Conservation (phyloP, 1,140 invertebrate genomes). For the Lanistes nyassanus region DNA sequence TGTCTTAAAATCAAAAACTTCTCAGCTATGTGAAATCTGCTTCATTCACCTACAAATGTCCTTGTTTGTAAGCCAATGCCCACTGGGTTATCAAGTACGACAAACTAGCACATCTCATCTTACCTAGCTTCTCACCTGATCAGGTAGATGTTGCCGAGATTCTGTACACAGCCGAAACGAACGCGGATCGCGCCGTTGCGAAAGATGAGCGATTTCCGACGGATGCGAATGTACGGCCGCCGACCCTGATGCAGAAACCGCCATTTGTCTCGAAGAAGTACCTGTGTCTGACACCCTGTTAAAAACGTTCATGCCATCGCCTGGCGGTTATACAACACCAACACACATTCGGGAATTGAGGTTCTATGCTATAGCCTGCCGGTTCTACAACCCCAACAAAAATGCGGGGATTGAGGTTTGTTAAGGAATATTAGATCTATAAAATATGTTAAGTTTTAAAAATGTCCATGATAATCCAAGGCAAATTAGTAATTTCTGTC, state of each 20-base stretch:
- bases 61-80: neutral
- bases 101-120: neutral
- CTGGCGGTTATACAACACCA: too few species aligned
- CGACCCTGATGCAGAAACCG: constrained; percentile 32
- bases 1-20: too few species aligned
- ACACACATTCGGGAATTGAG: too few species aligned
- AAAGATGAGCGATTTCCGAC: constrained; percentile 36
- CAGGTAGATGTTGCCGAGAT: constrained; percentile 44
- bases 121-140: constrained; percentile 32
- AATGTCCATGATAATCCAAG: too few species aligned
- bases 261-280: constrained; percentile 40
- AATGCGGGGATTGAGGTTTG: too few species aligned
- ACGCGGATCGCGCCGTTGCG: constrained; percentile 35
- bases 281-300: constrained; percentile 7
- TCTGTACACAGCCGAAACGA: constrained; percentile 43
- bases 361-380: too few species aligned
- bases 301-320: too few species aligned
- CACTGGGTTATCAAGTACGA: neutral
- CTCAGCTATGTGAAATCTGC: too few species aligned
- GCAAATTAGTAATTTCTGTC: too few species aligned
- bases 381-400: too few species aligned
- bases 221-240: constrained; percentile 34
- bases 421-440: too few species aligned
- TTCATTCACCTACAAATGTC: neutral
- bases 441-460: too few species aligned